Evolutionary conservation across 2,797 vertebrate species (phyloP).

Genomic region (Myotis vivesi): DNA sequence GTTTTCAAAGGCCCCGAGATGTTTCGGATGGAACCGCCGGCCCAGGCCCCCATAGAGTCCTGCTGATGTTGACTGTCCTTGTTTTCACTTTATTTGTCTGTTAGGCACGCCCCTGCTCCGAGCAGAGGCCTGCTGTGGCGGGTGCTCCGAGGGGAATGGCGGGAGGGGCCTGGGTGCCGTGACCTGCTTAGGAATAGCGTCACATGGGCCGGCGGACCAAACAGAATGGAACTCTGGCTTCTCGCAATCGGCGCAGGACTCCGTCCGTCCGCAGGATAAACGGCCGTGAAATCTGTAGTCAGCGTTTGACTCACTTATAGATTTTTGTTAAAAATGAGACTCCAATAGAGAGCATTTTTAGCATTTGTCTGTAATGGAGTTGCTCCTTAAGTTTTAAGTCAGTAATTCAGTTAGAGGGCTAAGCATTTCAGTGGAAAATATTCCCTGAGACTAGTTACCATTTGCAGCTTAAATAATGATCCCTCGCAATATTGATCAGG

Average conservation of each 20-base stretch:
- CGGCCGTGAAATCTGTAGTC: neutral
- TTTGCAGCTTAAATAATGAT: conserved; percentile 31
- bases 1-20: neutral
- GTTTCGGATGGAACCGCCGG: neutral
- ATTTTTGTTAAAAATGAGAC: neutral
- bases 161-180: too few relatives aligned
- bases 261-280: neutral
- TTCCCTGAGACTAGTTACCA: neutral
- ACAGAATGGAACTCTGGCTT: neutral
- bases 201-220: neutral
- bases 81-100: neutral
- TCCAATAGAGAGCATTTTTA: neutral
- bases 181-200: neutral
- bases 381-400: neutral
- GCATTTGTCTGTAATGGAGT: neutral
- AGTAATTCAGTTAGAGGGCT: neutral
- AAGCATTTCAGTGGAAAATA: neutral
- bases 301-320: neutral
- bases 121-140: rapidly evolving
- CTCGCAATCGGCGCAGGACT: neutral
- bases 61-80: neutral
- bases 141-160: rapidly evolving
- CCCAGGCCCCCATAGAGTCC: too few relatives aligned
- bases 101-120: rapidly evolving
- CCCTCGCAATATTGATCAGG: conserved; percentile 21